phyloP scores from a whole-genome alignment of 2,797 vertebrate genomes.

The Artibeus lituratus region DNA sequence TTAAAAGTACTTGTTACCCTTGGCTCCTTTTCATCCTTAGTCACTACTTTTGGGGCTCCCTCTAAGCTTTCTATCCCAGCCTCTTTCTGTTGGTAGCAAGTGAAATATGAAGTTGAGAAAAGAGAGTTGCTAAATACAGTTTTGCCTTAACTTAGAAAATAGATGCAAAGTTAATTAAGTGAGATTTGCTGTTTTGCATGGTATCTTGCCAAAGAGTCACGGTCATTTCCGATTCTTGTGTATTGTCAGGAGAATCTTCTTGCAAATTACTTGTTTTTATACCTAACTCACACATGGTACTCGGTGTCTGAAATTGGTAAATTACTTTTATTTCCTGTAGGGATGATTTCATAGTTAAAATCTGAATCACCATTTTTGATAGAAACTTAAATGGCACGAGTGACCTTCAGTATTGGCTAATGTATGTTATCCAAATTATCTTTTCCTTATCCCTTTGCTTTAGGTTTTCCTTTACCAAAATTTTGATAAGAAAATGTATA shows the following conservation, averaged over 20 bases:
- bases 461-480: background rate
- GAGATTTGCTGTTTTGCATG: slow-evolving; percentile 15
- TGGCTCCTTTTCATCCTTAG: background rate
- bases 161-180: background rate
- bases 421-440: background rate
- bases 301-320: slow-evolving; percentile 2
- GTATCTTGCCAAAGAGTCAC: slow-evolving; percentile 31
- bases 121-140: background rate
- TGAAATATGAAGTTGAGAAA: slow-evolving; percentile 1
- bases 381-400: background rate
- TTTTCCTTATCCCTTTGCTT: background rate
- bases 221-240: background rate
- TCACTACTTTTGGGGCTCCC: background rate
- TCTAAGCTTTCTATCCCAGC: background rate
- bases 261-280: background rate
- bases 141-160: slow-evolving; percentile 7
- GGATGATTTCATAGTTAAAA: background rate
- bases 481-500: background rate
- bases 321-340: background rate
- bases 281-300: background rate
- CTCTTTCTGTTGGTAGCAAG: slow-evolving; percentile 52
- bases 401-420: background rate
- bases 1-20: background rate
- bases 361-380: background rate
- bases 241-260: slow-evolving; percentile 6